Percentiles rank a stretch among this genome's conserved stretches.
Conservation (phyloP, 37 sponge, comb jelly and placozoan species). For the Geodia barretti region DNA sequence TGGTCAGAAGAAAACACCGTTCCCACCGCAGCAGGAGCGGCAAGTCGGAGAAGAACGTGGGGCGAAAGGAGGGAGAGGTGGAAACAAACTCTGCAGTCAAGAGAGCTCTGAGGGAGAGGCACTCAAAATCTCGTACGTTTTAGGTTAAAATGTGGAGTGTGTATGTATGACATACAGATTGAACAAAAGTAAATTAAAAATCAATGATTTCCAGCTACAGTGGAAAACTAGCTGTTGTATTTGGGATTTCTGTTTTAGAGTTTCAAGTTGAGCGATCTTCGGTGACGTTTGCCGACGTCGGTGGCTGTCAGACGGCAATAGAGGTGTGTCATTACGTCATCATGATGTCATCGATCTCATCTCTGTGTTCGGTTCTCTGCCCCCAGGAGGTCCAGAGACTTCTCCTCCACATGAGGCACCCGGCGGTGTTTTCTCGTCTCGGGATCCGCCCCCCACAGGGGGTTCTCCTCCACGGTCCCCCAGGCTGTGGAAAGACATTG, state of each 20-base stretch:
- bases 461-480: constrained; percentile 95
- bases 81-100: background rate
- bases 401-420: constrained; percentile 81
- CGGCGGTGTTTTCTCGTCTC: constrained; percentile 82
- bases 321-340: constrained; percentile 20
- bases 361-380: background rate
- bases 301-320: constrained; percentile 52
- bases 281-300: constrained; percentile 61
- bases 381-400: constrained; percentile 76
- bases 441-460: constrained; percentile 86
- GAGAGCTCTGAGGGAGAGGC: background rate
- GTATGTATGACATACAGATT: background rate
- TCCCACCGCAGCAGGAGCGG: background rate
- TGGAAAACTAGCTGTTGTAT: no score
- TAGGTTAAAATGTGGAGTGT: no score
- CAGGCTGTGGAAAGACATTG: constrained; percentile 99
- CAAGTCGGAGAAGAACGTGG: background rate
- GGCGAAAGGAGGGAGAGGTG: background rate
- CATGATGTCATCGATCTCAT: background rate
- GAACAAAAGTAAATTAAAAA: no score
- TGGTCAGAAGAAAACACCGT: constrained; percentile 7
- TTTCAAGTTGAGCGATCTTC: constrained; percentile 47
- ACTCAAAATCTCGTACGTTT: background rate
- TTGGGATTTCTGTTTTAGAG: constrained; percentile 35
- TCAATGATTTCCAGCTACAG: no score